These are phyloP conservation scores for Porites evermanni DNA, from an alignment of 92 coral and sea anemone species.

Conservation along the genomic window DNA sequence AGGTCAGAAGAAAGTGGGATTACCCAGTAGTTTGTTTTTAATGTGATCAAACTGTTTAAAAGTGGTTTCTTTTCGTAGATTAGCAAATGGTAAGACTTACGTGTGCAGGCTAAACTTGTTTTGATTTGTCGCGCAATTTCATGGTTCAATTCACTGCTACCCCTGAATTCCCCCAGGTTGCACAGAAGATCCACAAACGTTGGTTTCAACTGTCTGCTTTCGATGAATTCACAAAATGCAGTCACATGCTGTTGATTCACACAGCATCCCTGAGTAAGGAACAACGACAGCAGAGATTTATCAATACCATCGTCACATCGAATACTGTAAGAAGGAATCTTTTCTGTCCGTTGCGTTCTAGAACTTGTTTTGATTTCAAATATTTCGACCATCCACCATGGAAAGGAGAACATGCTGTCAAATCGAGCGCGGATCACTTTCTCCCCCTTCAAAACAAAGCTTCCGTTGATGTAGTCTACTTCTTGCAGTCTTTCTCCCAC, in stretches of 20 bases:
- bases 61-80: background rate
- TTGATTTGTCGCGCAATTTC: slow-evolving; percentile 54
- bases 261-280: slow-evolving; percentile 46
- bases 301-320: slow-evolving; percentile 60
- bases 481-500: slow-evolving; percentile 34
- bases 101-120: slow-evolving; percentile 13
- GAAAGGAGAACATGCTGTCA: slow-evolving; percentile 47
- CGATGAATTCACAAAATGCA: slow-evolving; percentile 40
- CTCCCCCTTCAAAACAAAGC: background rate
- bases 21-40: too few relatives aligned
- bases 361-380: slow-evolving; percentile 1
- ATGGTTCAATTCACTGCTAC: slow-evolving; percentile 39
- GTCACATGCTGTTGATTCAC: slow-evolving; percentile 45
- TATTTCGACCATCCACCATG: slow-evolving; percentile 55
- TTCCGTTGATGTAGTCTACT: background rate
- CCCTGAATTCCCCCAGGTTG: slow-evolving; percentile 34
- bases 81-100: slow-evolving; percentile 16
- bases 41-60: too few relatives aligned
- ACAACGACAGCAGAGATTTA: slow-evolving; percentile 31
- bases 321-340: slow-evolving; percentile 61
- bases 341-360: slow-evolving; percentile 9
- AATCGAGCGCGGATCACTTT: slow-evolving; percentile 60
- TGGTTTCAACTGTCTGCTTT: slow-evolving; percentile 14
- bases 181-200: slow-evolving; percentile 33
- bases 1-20: too few relatives aligned